Percentiles rank a stretch among this genome's conserved stretches.
Evolutionary conservation across 2,888 invertebrate genomes (phyloP).

Genomic region (Cynaeus angustus): DNA sequence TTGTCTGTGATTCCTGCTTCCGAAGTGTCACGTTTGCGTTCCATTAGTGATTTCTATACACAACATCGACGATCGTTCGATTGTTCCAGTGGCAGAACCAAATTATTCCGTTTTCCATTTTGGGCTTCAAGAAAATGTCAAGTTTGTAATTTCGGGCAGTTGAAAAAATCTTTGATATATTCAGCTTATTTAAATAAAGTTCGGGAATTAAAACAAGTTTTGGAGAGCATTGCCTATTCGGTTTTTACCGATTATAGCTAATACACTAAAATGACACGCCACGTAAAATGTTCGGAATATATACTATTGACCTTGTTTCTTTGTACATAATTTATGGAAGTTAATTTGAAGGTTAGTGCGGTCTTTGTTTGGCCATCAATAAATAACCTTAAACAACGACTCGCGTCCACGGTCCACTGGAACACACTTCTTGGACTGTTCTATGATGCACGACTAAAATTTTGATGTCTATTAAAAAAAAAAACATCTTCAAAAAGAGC

Average conservation of each 20-base stretch:
- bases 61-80: conserved; percentile 12
- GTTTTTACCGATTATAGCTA: conserved; percentile 32
- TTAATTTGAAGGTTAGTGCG: conserved; percentile 46
- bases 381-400: conserved; percentile 29
- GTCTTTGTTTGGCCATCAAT: conserved; percentile 37
- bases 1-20: neutral
- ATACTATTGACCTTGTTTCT: conserved; percentile 51
- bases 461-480: too few relatives aligned
- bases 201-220: conserved; percentile 28
- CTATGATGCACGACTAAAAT: neutral
- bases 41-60: neutral
- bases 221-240: conserved; percentile 32
- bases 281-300: conserved; percentile 40
- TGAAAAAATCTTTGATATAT: conserved; percentile 24
- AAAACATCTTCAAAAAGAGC: too few relatives aligned
- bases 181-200: conserved; percentile 6
- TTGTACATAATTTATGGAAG: conserved; percentile 48
- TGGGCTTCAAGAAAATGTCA: conserved; percentile 12
- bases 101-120: conserved; percentile 9
- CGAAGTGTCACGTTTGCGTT: neutral
- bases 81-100: conserved; percentile 14
- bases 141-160: conserved; percentile 12
- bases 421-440: neutral
- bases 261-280: conserved; percentile 29
- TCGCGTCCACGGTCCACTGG: neutral